These are phyloP conservation scores for Gonioctena quinquepunctata DNA, from an alignment of 1,140 invertebrate genomes.

Conservation along the genomic window DNA sequence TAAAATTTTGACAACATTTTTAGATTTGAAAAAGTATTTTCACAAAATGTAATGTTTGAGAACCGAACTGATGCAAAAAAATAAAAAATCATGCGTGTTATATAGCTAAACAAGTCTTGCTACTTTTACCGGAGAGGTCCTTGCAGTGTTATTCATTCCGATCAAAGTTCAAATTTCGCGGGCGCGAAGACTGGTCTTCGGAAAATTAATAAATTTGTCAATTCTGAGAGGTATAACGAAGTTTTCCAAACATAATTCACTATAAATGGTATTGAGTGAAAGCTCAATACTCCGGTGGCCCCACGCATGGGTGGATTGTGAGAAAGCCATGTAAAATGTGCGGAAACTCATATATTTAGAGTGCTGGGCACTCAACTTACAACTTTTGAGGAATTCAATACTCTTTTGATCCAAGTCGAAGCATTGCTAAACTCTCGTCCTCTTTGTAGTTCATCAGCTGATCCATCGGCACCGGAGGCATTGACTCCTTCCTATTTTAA, in stretches of 20 bases:
- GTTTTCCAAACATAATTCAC: neutral
- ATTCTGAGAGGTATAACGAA: neutral
- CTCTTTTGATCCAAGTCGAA: neutral
- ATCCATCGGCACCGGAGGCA: neutral
- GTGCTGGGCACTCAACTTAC: neutral
- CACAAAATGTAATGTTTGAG: too few relatives aligned
- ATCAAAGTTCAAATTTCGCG: neutral
- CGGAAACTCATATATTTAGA: too few relatives aligned
- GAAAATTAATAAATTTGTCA: neutral
- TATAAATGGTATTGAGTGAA: neutral
- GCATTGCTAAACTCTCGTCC: neutral
- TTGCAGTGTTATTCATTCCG: neutral
- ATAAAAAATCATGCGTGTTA: too few relatives aligned
- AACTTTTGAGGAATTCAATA: constrained; percentile 1
- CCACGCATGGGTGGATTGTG: neutral
- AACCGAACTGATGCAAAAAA: too few relatives aligned
- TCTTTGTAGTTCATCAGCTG: neutral
- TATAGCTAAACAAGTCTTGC: too few relatives aligned
- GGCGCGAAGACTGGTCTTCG: neutral
- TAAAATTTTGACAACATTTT: too few relatives aligned
- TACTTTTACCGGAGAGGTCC: neutral
- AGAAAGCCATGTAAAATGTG: neutral
- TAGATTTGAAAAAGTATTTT: too few relatives aligned
- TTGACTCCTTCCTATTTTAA: neutral
- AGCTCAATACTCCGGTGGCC: neutral